Evolutionary conservation across 2,797 vertebrate species (phyloP).

Genomic region (Anguilla marmorata): DNA sequence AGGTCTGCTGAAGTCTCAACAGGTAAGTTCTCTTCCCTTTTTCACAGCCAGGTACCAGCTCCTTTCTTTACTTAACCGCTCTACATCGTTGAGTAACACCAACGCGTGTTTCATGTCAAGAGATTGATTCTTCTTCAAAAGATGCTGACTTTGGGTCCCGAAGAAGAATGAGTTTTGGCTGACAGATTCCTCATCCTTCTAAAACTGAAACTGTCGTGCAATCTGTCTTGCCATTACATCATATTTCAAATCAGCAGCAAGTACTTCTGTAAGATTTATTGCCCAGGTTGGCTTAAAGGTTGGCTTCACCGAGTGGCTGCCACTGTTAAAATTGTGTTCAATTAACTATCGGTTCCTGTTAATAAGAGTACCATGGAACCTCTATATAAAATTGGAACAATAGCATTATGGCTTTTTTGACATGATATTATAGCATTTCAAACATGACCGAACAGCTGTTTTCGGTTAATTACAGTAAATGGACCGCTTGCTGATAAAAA

Average conservation of each 20-base stretch:
- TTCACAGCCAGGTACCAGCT: too few relatives aligned
- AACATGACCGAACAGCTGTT: background rate
- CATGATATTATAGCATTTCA: background rate
- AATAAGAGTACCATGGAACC: background rate
- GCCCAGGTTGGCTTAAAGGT: background rate
- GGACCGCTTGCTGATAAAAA: background rate
- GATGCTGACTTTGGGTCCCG: background rate
- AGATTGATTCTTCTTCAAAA: background rate
- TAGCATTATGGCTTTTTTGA: background rate
- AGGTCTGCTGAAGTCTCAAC: too few relatives aligned
- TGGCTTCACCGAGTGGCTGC: background rate
- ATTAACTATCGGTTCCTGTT: background rate
- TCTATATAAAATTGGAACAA: too few relatives aligned
- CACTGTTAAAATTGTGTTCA: background rate
- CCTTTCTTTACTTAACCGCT: too few relatives aligned
- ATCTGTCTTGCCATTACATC: background rate
- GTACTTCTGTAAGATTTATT: background rate
- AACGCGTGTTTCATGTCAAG: background rate
- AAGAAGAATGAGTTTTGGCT: background rate
- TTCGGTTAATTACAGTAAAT: slow-evolving; percentile 10
- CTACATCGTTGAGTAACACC: background rate
- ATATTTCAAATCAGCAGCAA: background rate
- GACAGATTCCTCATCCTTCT: background rate
- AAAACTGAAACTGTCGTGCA: background rate
- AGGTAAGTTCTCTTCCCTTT: too few relatives aligned